phyloP scores from a whole-genome alignment of 2,888 invertebrate genomes.

The Dusona sp. region DNA sequence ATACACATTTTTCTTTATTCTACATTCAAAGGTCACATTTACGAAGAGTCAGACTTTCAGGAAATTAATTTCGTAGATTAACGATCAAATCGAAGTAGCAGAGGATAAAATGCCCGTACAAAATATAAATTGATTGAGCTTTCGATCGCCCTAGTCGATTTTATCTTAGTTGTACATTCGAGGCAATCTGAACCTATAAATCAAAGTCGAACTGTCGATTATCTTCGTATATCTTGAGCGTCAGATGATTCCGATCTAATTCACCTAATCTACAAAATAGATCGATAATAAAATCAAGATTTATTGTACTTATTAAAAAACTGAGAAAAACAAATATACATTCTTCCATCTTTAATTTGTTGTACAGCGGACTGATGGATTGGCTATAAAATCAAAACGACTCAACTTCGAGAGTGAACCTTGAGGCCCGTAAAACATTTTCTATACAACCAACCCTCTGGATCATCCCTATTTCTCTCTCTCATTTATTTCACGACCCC shows the following conservation, averaged over 20 bases:
- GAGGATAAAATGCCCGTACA: background rate
- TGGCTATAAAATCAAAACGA: background rate
- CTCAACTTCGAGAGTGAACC: constrained; percentile 18
- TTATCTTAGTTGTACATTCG: background rate
- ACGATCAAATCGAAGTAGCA: background rate
- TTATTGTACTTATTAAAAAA: background rate
- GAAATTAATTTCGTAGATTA: background rate
- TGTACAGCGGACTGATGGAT: constrained; percentile 2
- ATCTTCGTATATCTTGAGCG: background rate
- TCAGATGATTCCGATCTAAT: background rate
- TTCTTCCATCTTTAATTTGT: background rate
- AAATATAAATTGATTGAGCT: background rate
- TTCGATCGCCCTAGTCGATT: background rate
- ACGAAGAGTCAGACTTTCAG: background rate
- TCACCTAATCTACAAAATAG: constrained; percentile 6
- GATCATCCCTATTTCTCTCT: background rate
- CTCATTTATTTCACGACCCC: constrained; percentile 23
- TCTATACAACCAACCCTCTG: background rate
- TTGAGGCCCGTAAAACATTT: constrained; percentile 22
- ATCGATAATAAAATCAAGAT: constrained; percentile 13
- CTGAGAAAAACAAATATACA: background rate
- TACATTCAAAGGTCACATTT: background rate
- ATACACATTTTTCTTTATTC: background rate
- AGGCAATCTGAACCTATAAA: background rate
- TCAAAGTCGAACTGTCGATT: constrained; percentile 1